Conservation (phyloP, 2,888 invertebrate species). For the Patella pellucida region DNA sequence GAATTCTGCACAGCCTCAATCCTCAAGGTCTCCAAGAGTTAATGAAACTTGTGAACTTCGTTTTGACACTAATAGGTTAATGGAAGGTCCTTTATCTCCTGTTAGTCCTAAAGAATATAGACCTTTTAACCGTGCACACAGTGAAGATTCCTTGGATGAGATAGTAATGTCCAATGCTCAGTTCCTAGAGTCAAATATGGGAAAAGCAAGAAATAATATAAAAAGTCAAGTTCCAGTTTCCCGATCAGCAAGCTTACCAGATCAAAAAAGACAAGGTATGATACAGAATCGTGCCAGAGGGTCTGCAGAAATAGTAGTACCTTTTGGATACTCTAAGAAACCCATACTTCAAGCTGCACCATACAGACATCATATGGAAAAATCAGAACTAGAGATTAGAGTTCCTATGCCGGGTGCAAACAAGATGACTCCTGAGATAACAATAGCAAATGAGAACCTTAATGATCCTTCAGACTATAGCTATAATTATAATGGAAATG, state of each 20-base stretch:
- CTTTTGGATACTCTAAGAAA: not conserved
- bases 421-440: slow-evolving; percentile 22
- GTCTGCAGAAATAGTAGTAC: slow-evolving; percentile 5
- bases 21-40: slow-evolving; percentile 21
- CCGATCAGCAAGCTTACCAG: slow-evolving; percentile 39
- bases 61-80: slow-evolving; percentile 26
- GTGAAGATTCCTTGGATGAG: slow-evolving; percentile 63
- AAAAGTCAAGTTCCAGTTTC: slow-evolving; percentile 24
- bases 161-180: slow-evolving; percentile 62
- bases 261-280: slow-evolving; percentile 28
- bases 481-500: slow-evolving; percentile 14
- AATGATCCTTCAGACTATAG: slow-evolving; percentile 13
- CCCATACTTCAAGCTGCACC: slow-evolving; percentile 14
- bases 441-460: slow-evolving; percentile 29
- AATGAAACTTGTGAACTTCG: slow-evolving; percentile 39
- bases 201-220: slow-evolving; percentile 41
- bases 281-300: not conserved
- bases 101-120: slow-evolving; percentile 16
- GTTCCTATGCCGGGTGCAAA: slow-evolving; percentile 21
- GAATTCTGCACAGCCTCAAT: not conserved
- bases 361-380: slow-evolving; percentile 18
- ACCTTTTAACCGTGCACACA: slow-evolving; percentile 38
- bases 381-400: slow-evolving; percentile 27
- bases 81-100: slow-evolving; percentile 30
- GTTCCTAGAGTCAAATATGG: slow-evolving; percentile 59